Evolutionary conservation across 2,888 invertebrate species (phyloP), one percentile per base, ranked within the genome.

Genomic region (Neoitamus cyanurus): DNA sequence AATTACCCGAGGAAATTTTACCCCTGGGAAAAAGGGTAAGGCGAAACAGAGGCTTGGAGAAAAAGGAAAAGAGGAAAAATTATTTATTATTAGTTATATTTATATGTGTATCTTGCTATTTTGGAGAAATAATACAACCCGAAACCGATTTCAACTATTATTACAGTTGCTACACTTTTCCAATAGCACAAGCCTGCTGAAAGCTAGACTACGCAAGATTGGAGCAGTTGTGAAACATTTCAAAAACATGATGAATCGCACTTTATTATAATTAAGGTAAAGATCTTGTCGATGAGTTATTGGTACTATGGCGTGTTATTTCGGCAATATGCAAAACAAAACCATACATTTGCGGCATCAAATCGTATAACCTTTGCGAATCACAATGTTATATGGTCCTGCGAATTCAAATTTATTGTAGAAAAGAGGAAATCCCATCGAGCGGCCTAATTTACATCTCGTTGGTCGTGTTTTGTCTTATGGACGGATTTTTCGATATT

Each of bases 241-340:
- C 30, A 70, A 70, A 30, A 70, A 70, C 13, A 31, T 70, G 3
- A 73, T 73, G 73, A 36, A 73, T 73, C 36, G 36, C 36, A 31
- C 31, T n/a, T n/a, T n/a, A n/a, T 31, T 72, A 72, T 72, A 77
- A 77, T 83, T 88, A 88, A 0, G 88, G 88, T 30, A 87, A 88
- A 87, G 83, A 84, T 15, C 13, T 89, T 1, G 87, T 88, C 13
- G 89, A 90, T 85, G 89, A 90, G 86, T 86, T 87, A 37, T 88
- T 89, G 88, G 87, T 90, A 30, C 88, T 89, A 25, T 89, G 87
- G 88, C 86, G 88, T 73, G 34, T 37, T 20, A n/a, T 73, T 73
- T 20, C 36, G 73, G 36, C 37, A 78, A 78, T 78, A 78, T 78
- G 46, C 4, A 73, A 73, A 73, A 13, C 13, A 73, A 70, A 70